These are phyloP conservation scores for Tolypeutes matacus DNA, from an alignment of 2,797 vertebrate genomes.

Conservation along the genomic window DNA sequence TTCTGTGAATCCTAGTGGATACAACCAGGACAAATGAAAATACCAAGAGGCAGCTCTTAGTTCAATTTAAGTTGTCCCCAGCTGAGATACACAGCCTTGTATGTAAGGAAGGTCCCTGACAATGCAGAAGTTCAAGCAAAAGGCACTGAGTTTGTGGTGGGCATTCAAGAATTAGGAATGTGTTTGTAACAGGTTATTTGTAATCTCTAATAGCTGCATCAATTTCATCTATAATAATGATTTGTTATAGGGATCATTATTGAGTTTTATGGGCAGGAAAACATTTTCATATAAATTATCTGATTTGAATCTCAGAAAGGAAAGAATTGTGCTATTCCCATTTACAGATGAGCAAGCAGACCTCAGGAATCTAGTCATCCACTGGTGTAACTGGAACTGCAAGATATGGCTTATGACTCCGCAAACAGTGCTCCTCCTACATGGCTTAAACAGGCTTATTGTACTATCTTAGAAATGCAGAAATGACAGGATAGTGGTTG, in stretches of 20 bases:
- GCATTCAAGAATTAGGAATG: not conserved
- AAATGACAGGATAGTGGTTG: not conserved
- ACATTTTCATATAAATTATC: not conserved
- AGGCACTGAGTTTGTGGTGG: not conserved
- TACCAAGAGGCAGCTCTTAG: not conserved
- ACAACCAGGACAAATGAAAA: not conserved
- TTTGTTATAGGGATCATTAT: not conserved
- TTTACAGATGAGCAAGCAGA: not conserved
- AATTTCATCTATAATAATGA: not conserved
- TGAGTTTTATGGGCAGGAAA: not conserved
- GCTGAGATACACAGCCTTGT: not conserved
- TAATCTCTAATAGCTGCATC: not conserved
- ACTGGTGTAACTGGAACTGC: not conserved
- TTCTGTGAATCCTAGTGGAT: not conserved
- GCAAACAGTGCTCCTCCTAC: not conserved
- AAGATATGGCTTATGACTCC: not conserved
- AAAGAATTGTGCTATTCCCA: not conserved
- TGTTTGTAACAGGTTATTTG: not conserved
- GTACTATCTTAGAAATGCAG: not conserved
- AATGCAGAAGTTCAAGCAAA: not conserved
- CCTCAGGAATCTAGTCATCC: not conserved
- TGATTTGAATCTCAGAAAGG: constrained; percentile 40
- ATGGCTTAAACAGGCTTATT: not conserved
- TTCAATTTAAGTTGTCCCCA: not conserved
- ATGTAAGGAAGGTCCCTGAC: not conserved